Evolutionary conservation across 2,888 invertebrate genomes (phyloP).

Genomic region (Brenthis hecate): DNA sequence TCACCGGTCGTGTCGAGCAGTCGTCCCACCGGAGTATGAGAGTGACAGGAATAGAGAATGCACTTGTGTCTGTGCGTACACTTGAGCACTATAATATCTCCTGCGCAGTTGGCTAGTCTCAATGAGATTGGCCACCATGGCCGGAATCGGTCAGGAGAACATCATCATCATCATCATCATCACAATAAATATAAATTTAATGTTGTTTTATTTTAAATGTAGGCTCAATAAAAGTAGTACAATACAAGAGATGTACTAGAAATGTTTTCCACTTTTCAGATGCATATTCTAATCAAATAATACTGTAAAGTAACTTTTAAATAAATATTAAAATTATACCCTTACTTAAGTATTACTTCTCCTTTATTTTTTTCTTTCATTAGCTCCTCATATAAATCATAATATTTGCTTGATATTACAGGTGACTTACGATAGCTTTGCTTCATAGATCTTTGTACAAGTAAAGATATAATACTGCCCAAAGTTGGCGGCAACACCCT

Average conservation of each 20-base stretch:
- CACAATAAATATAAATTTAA: constrained; percentile 24
- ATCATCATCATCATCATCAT: too few relatives aligned
- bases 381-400: constrained; percentile 79
- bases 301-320: background rate
- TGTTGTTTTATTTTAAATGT: background rate
- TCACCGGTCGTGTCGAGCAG: too few relatives aligned
- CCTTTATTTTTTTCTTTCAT: constrained; percentile 72
- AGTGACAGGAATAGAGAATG: too few relatives aligned
- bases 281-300: background rate
- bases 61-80: too few relatives aligned
- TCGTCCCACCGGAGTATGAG: too few relatives aligned
- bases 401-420: constrained; percentile 79
- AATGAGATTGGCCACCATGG: too few relatives aligned
- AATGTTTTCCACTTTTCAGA: too few relatives aligned
- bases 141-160: too few relatives aligned
- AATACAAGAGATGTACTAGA: background rate
- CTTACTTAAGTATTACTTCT: constrained; percentile 84
- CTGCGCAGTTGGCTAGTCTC: too few relatives aligned
- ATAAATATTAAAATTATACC: constrained; percentile 42
- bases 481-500: constrained; percentile 84
- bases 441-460: constrained; percentile 85
- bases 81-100: too few relatives aligned
- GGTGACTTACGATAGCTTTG: constrained; percentile 83
- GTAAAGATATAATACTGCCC: constrained; percentile 86
- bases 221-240: background rate